Evolutionary conservation across 2,888 invertebrate species (phyloP).

Genomic region (Phalangium opilio): DNA sequence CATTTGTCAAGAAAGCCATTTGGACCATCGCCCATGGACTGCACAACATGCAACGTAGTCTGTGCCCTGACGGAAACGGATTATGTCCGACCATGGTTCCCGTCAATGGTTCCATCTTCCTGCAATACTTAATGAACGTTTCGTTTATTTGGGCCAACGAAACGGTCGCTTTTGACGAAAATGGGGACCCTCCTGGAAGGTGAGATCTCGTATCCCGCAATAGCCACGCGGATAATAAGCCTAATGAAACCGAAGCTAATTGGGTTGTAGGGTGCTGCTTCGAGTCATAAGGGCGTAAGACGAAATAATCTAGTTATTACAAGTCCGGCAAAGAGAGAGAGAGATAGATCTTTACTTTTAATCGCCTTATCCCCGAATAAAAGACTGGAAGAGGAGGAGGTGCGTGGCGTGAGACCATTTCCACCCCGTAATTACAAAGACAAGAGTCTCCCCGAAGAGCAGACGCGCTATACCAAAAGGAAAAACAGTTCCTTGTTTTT

Average conservation of each 20-base stretch:
- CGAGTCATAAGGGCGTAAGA: neutral
- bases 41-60: conserved; percentile 48
- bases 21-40: conserved; percentile 57
- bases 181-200: conserved; percentile 63
- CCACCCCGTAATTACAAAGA: neutral
- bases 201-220: no score
- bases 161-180: conserved; percentile 51
- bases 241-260: no score
- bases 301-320: neutral
- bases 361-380: neutral
- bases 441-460: neutral
- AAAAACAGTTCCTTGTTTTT: no score
- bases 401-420: no score
- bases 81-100: conserved; percentile 50
- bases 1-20: conserved; percentile 60
- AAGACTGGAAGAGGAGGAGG: no score
- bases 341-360: neutral
- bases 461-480: no score
- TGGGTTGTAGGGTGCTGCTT: no score
- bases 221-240: no score
- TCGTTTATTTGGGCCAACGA: conserved; percentile 49
- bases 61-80: conserved; percentile 40
- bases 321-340: neutral
- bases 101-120: conserved; percentile 52
- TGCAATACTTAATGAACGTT: conserved; percentile 51